Percentiles rank a stretch among this genome's conserved stretches.
Conservation (phyloP, 2,888 invertebrate genomes). For the Serrognathus titanus region DNA sequence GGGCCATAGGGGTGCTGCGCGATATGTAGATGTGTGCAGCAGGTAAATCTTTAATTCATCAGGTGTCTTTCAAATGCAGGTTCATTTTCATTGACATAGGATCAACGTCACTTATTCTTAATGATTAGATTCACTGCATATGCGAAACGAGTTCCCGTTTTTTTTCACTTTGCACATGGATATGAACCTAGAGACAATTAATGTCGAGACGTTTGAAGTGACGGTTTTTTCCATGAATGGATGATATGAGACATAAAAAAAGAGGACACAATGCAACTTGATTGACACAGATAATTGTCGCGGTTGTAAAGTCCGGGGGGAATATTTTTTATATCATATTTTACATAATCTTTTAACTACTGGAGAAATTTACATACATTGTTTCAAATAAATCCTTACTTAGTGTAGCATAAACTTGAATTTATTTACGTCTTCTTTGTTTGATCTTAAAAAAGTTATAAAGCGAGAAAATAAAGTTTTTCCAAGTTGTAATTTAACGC, state of each 20-base stretch:
- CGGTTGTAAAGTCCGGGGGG: conserved; percentile 12
- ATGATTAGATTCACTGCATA: conserved; percentile 22
- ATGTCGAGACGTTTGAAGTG: conserved; percentile 19
- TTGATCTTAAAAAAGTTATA: too few relatives aligned
- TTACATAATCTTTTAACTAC: too few relatives aligned
- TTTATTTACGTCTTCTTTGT: too few relatives aligned
- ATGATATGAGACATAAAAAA: conserved; percentile 18
- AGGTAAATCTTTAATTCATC: conserved; percentile 27
- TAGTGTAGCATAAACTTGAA: too few relatives aligned
- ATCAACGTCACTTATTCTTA: conserved; percentile 24
- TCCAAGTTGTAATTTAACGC: too few relatives aligned
- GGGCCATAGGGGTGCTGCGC: neutral
- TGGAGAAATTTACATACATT: too few relatives aligned
- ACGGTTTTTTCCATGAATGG: conserved; percentile 18
- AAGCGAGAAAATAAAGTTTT: too few relatives aligned
- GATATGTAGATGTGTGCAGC: conserved; percentile 15
- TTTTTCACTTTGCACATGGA: conserved; percentile 16
- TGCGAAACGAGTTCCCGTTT: conserved; percentile 23
- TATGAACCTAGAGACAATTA: conserved; percentile 22
- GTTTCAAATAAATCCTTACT: too few relatives aligned
- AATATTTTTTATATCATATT: too few relatives aligned
- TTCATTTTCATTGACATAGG: conserved; percentile 25
- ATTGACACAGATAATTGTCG: conserved; percentile 31
- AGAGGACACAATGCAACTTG: conserved; percentile 19
- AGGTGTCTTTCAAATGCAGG: conserved; percentile 26